Evolutionary conservation across 2,888 invertebrate species (phyloP), one percentile per base, ranked within the genome.

Genomic region (Seira ritae): DNA sequence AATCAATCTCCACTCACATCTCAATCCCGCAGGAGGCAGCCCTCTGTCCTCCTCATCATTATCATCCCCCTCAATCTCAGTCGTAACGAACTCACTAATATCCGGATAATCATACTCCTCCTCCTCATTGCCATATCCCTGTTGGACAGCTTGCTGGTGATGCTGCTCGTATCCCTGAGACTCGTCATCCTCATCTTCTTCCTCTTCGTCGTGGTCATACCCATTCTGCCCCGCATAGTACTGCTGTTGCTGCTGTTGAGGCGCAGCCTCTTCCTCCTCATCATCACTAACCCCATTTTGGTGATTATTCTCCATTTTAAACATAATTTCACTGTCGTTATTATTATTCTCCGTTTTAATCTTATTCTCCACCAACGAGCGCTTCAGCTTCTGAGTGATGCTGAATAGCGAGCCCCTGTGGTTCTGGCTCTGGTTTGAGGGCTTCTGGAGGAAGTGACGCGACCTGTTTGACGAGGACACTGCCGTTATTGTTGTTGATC

Each of bases 21-120:
- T 65, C 31, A 66, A 62, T 6, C n/a, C 19, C 10, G 68, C 67
- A 20, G 83, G 83, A 1, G 83, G 83, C 0, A 83, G 65, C 1
- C 83, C 83, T 17, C 83, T 50, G 10, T 72, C 83, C 69, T 83
- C 78, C 65, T 83, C 83, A 42, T 82, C 82, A 22, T 82, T 75
- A 22, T 60, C 66, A 65, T 66, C 76, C 19, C 62, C 77, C 0
- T 83, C 83, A 37, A 83, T 68, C 73, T 83, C 77, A 37, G 83
- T 77, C 69, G 77, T 72, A 1, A 77, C 71, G 72, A 83, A 83
- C 73, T 83, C 77, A 3, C 67, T 67, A 15, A 77, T 83, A 31
- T 83, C 83, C 8, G 77, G 83, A 20, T 83, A 83, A 22, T 83
- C 83, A 3, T 83, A 70, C 0, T 83, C 80, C 37, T 73, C 76